A percentile compares a stretch with the other conserved stretches of the same genome.
These are phyloP conservation scores for Sigmodon hispidus DNA, from an alignment of 2,113 vertebrate species.

Conservation along the genomic window DNA sequence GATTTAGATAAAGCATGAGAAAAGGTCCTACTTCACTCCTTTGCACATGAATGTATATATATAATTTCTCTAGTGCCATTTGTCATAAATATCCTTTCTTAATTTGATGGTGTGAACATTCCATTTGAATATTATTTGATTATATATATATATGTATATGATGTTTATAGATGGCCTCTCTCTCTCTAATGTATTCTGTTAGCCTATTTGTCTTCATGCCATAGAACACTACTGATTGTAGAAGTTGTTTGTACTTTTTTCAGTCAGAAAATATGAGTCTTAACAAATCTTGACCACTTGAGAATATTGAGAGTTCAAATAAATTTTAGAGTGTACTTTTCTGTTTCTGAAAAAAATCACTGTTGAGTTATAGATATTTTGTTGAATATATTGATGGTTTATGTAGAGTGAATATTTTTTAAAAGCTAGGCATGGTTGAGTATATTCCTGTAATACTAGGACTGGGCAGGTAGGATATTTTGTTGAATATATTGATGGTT, in stretches of 20 bases:
- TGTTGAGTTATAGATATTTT: background rate
- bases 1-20: background rate
- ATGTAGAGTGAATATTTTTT: too few species aligned
- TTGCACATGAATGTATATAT: background rate
- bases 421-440: too few species aligned
- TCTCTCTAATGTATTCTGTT: background rate
- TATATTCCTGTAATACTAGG: background rate
- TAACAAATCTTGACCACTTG: background rate
- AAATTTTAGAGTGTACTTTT: background rate
- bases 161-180: background rate
- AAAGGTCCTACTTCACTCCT: background rate
- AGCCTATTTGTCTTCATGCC: background rate
- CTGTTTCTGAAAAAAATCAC: background rate
- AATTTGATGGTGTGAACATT: background rate
- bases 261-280: background rate
- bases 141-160: background rate
- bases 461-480: background rate
- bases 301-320: background rate
- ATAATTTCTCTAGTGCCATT: background rate
- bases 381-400: background rate
- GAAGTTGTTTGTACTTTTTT: background rate
- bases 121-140: background rate
- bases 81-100: background rate
- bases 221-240: background rate
- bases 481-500: background rate